phyloP scores from a whole-genome alignment of 2,113 vertebrate genomes.

The Aviceda subcristata region DNA sequence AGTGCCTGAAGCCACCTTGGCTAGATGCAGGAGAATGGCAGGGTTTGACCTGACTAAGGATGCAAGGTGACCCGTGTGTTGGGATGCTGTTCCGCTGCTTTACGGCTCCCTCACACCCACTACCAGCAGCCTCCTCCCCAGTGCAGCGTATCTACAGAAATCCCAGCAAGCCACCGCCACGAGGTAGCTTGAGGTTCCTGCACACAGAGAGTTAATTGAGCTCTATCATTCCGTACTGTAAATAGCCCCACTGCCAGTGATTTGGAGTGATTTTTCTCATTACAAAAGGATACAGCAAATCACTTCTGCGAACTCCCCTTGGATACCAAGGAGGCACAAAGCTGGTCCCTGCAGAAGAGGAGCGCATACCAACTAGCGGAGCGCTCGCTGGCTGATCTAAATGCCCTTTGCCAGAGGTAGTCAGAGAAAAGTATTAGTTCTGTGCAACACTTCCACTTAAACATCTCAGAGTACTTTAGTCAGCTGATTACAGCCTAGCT shows the following conservation, averaged over 20 bases:
- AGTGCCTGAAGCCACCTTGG: background rate
- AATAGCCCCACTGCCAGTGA: background rate
- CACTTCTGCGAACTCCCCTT: background rate
- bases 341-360: background rate
- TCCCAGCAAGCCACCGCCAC: rapidly evolving
- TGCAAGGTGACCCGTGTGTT: background rate
- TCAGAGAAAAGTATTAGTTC: background rate
- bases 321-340: background rate
- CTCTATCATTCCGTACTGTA: background rate
- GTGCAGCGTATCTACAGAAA: background rate
- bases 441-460: background rate
- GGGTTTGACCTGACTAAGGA: background rate
- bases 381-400: background rate
- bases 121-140: background rate
- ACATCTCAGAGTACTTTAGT: background rate
- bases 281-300: background rate
- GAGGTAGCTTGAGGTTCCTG: background rate
- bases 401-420: background rate
- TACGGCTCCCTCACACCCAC: background rate
- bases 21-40: background rate
- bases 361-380: background rate
- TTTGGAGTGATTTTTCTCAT: background rate
- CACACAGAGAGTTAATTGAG: background rate
- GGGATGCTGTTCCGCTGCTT: background rate
- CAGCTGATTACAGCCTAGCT: background rate